Conservation (phyloP, 2,888 invertebrate genomes). For the Antitype chi region DNA sequence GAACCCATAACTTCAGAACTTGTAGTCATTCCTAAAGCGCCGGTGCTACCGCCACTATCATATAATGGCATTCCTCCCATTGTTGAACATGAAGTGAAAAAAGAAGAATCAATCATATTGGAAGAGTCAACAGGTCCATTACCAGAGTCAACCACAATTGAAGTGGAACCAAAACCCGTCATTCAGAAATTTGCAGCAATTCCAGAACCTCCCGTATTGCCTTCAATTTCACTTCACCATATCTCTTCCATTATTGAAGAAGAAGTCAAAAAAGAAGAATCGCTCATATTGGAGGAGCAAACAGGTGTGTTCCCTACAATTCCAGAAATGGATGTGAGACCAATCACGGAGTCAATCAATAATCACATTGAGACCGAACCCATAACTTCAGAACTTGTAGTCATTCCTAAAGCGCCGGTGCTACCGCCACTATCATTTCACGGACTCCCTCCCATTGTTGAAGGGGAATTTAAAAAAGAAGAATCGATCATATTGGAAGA, state of each 20-base stretch:
- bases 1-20: background rate
- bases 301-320: background rate
- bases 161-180: no score
- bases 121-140: background rate
- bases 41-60: background rate
- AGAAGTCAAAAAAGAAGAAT: constrained; percentile 20
- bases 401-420: constrained; percentile 2
- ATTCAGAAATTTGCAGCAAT: no score
- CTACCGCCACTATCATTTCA: constrained; percentile 6
- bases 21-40: constrained; percentile 12
- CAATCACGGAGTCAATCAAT: background rate
- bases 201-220: no score
- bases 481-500: background rate
- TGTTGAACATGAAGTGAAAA: background rate
- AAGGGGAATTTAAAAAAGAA: constrained; percentile 6
- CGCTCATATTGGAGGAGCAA: background rate
- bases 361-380: background rate
- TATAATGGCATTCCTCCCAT: background rate
- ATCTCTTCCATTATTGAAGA: background rate
- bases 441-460: background rate
- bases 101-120: background rate
- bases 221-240: no score
- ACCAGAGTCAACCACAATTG: no score
- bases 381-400: background rate
- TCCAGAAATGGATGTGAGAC: background rate